These are phyloP conservation scores for Anniella stebbinsi DNA, from an alignment of 2,797 vertebrate species.

Conservation along the genomic window DNA sequence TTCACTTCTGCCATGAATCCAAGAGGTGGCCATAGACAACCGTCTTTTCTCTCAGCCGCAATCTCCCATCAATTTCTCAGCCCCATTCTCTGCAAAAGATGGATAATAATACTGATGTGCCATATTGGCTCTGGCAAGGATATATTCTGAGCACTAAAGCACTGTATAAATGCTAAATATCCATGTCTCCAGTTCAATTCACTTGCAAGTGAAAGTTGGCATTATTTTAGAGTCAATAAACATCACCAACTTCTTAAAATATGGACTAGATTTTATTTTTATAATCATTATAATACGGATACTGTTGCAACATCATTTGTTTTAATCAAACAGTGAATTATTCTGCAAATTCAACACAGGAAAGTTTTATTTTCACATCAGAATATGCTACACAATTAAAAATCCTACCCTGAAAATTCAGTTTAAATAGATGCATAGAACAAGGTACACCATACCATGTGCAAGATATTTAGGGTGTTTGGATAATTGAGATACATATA, in stretches of 20 bases:
- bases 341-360: background rate
- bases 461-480: constrained; percentile 12
- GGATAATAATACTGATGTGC: background rate
- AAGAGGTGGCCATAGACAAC: background rate
- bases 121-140: background rate
- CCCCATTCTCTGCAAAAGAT: background rate
- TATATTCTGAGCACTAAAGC: background rate
- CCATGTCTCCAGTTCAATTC: background rate
- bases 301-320: constrained; percentile 25
- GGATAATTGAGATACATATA: constrained; percentile 13
- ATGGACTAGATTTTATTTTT: background rate
- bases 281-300: constrained; percentile 13
- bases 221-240: background rate
- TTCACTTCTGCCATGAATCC: background rate
- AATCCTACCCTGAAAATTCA: background rate
- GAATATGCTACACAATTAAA: background rate
- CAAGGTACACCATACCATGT: background rate
- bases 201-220: background rate
- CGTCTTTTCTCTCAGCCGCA: background rate
- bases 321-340: background rate
- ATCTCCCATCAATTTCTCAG: background rate
- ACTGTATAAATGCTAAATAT: constrained; percentile 1
- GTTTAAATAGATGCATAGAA: background rate
- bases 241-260: no score
- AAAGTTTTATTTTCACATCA: background rate